These are phyloP conservation scores for Rhagophthalmus giganteus DNA, from an alignment of 2,888 invertebrate species.

Conservation along the genomic window DNA sequence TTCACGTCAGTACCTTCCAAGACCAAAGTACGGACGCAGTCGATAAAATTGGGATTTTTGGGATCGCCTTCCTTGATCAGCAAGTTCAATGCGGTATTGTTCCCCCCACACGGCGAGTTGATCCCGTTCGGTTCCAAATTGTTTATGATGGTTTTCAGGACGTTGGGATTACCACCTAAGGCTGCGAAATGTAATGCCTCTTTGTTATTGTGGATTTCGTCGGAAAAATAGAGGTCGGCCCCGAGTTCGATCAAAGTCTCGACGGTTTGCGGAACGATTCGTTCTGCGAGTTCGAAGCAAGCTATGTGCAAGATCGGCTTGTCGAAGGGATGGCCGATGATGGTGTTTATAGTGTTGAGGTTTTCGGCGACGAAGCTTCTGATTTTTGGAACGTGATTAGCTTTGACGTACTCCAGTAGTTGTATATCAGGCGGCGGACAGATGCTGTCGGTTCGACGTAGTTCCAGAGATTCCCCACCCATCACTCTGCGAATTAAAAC, in stretches of 20 bases:
- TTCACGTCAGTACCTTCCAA: constrained; percentile 61
- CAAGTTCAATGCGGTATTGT: constrained; percentile 48
- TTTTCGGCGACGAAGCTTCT: constrained; percentile 58
- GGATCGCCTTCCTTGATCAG: constrained; percentile 48
- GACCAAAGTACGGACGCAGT: constrained; percentile 61
- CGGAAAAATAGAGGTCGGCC: constrained; percentile 64
- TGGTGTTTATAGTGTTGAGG: constrained; percentile 45
- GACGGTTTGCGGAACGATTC: constrained; percentile 61
- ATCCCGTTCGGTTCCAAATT: constrained; percentile 40
- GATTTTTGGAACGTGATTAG: constrained; percentile 60
- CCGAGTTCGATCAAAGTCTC: constrained; percentile 62
- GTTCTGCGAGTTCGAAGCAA: constrained; percentile 63
- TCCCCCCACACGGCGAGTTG: constrained; percentile 37
- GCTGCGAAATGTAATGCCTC: constrained; percentile 70
- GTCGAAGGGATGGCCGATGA: constrained; percentile 61
- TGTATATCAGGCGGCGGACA: constrained; percentile 46
- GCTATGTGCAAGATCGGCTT: constrained; percentile 57
- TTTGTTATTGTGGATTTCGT: constrained; percentile 57
- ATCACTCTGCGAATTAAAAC: no score
- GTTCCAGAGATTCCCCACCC: constrained; percentile 18
- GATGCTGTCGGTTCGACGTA: constrained; percentile 44
- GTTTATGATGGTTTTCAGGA: constrained; percentile 57
- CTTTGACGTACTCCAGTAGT: constrained; percentile 59
- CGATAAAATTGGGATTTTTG: constrained; percentile 48
- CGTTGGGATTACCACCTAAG: constrained; percentile 56